Conservation (phyloP, 2,888 invertebrate species). For the Dione vanillae region DNA sequence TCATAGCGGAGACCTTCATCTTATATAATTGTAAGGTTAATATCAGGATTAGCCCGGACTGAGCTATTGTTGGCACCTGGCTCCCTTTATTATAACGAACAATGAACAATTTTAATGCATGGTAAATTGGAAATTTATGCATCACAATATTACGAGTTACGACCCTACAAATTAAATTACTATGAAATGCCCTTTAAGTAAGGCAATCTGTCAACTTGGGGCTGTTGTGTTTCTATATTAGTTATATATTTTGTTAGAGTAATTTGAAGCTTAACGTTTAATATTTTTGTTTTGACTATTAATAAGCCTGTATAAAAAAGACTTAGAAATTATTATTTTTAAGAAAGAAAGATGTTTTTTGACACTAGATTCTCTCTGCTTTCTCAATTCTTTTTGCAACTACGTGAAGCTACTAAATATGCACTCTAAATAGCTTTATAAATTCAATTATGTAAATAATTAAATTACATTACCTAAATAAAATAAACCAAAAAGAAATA, state of each 20-base stretch:
- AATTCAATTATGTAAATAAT: too few species aligned
- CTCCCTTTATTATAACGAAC: constrained; percentile 37
- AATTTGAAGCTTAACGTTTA: too few species aligned
- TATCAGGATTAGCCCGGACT: constrained; percentile 48
- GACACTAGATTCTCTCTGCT: too few species aligned
- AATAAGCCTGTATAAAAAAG: too few species aligned
- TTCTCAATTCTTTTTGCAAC: too few species aligned
- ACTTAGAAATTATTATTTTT: too few species aligned
- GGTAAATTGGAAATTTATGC: constrained; percentile 37
- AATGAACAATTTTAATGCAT: constrained; percentile 37
- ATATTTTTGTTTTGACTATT: too few species aligned
- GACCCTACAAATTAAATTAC: background rate
- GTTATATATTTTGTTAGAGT: background rate
- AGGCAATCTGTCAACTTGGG: background rate
- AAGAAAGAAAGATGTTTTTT: too few species aligned
- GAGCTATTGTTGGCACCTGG: constrained; percentile 49
- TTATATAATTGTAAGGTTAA: constrained; percentile 49
- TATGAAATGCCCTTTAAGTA: constrained; percentile 2
- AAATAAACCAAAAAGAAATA: background rate
- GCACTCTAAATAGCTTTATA: too few species aligned
- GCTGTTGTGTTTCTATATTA: background rate
- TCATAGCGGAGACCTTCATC: constrained; percentile 9
- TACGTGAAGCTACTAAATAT: too few species aligned
- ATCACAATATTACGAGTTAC: constrained; percentile 26
- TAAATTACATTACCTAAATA: background rate